These are phyloP conservation scores for Atta colombica DNA, from an alignment of 1,140 invertebrate genomes.

Conservation along the genomic window DNA sequence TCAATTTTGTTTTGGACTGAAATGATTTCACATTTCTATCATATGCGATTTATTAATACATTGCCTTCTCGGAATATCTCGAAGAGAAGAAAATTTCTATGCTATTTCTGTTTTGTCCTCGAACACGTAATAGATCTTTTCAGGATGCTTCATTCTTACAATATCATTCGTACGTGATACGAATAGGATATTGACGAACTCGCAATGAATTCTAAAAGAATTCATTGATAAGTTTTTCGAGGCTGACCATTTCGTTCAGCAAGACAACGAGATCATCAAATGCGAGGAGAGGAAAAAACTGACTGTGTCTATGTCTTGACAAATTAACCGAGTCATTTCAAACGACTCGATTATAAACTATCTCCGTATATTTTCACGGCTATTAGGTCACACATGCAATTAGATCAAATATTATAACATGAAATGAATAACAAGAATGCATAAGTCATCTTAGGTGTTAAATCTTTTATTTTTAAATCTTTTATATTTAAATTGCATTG, in stretches of 20 bases:
- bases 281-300: neutral
- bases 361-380: neutral
- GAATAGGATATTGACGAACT: neutral
- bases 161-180: conserved; percentile 17
- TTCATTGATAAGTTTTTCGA: conserved; percentile 8
- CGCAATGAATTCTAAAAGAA: neutral
- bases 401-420: neutral
- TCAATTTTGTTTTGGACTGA: neutral
- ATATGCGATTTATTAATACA: neutral
- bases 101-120: neutral
- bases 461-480: neutral
- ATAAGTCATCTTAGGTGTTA: neutral
- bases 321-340: conserved; percentile 12
- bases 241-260: neutral
- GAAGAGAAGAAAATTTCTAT: neutral
- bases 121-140: neutral
- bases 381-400: neutral
- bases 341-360: neutral
- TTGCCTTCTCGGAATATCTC: neutral
- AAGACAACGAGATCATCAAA: neutral
- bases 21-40: conserved; percentile 4
- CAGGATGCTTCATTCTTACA: neutral
- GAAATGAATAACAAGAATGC: neutral
- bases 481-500: neutral
- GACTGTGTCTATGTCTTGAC: neutral